Evolutionary conservation across 2,113 vertebrate species (phyloP), one percentile per base, ranked within the genome.

Genomic region (Zingel zingel): DNA sequence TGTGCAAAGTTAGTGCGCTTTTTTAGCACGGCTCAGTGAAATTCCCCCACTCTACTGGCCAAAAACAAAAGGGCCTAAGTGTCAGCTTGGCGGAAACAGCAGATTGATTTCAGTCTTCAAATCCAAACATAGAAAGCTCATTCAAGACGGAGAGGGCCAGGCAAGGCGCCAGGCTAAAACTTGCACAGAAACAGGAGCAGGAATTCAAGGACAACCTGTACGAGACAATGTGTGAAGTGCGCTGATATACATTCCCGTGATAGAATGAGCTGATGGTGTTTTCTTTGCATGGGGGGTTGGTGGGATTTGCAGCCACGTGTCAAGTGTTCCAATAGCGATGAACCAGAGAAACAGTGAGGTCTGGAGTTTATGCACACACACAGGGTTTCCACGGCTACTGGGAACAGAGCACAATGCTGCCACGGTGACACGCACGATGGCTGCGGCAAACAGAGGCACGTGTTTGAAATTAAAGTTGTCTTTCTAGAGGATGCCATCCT

Each of bases 51-150:
- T 84, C 68, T 78, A 58, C 76, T 65, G 83, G 77, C 72, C 65
- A 86, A 91, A 89, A 83, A 92, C 83, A 93, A 91, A 90, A 87
- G 47, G 68, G 63, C 67, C 70, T 73, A 77, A 86, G 79, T 86
- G 80, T 87, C 83, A 89, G 88, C 77, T 82, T 58, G 69, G 81
- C n/a, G 81, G 86, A 77, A 89, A 89, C 54, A 78, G 81, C 64
- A 86, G 84, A 93, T 86, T 87, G 77, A 91, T 92, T 93, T 93
- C 79, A 89, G 75, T 36, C 71, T 74, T 88, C 66, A 76, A 77
- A 78, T 85, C 50, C 77, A 88, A 93, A 89, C 82, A 91, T 45
- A 85, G 82, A 88, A 74, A 78, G 66, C 48, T 82, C 78, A 81
- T 84, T 85, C 50, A 92, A 84, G 27, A 21, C 33, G 63, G 67